Base-by-base conservation (phyloP, 2,113 vertebrate genomes). In the Xyrauchen texanus region DNA sequence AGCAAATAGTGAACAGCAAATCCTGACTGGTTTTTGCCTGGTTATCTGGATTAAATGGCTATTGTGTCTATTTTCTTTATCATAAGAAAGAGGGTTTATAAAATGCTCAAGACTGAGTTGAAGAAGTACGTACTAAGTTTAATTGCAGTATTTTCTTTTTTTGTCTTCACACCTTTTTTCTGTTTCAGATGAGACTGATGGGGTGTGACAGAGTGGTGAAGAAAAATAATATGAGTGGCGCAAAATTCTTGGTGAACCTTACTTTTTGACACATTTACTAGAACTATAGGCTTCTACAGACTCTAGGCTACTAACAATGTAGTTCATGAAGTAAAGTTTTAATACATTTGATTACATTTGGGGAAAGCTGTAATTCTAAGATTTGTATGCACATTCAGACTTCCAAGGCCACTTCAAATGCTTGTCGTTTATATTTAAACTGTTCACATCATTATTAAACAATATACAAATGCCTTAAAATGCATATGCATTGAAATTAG, bases 191-290 rank as follows among this genome's bases (percentile, higher is more conserved):
- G 7, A 84, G 80, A 15, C 77, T 88, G 13, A 4, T 49, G 3
- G 83, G 81, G 47, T 87, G 88, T 71, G 83, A 88, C 55, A 82
- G 52, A 74, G 78, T 82, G 0, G 87, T 86, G 65, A 83, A 71
- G 34, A 86, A 77, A 57, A 15, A 8, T 47, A 55, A 53, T 65
- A 84, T 89, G 46, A 88, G 42, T 52, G 97, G 97, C 3, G 87
- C 91, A 51, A 92, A 93, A 70, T 98, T 98, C 85, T 86, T 98
- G 95, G 97, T 98, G 88, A 96, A 47, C 21, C 12, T 9, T n/a
- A 11, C 5, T 61, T 7, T 71, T 16, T 13, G 6, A 16, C 5
- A 46, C 11, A 70, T 3, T n/a, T 42, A 57, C 6, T 15, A 55
- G 13, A 9, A 70, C 11, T 16, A 58, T 15, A 55, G 3, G 10